These are phyloP conservation scores for Drosophila buzzatii DNA, from an alignment of 2,888 invertebrate species.

Conservation along the genomic window DNA sequence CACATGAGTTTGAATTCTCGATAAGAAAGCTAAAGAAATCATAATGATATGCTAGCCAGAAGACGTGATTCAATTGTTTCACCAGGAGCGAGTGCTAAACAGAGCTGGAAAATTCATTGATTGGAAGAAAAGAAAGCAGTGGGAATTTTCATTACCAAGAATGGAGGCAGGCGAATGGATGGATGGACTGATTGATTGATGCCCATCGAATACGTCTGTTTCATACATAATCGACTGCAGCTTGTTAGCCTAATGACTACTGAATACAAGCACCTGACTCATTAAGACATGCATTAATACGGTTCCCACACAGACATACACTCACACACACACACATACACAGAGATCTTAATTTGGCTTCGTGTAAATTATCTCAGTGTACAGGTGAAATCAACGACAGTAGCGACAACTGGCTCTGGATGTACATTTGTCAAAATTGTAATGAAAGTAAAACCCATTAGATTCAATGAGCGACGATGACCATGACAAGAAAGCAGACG, in stretches of 20 bases:
- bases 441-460: constrained; percentile 80
- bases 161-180: no score
- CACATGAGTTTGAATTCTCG: background rate
- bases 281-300: background rate
- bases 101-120: constrained; percentile 4
- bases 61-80: constrained; percentile 12
- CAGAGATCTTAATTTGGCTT: constrained; percentile 9
- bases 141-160: constrained; percentile 3
- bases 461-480: constrained; percentile 69
- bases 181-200: background rate
- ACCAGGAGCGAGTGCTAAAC: constrained; percentile 2
- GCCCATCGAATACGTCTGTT: constrained; percentile 1
- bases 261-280: constrained; percentile 4
- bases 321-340: background rate
- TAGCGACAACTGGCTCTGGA: constrained; percentile 28
- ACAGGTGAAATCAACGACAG: constrained; percentile 37
- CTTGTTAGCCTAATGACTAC: constrained; percentile 6
- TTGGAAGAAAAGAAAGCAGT: constrained; percentile 2
- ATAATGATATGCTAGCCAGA: constrained; percentile 1
- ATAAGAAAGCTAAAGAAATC: constrained; percentile 4
- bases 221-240: background rate
- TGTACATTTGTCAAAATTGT: constrained; percentile 53
- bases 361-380: constrained; percentile 14
- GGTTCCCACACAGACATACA: constrained; percentile 6
- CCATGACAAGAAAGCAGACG: constrained; percentile 75